Base-by-base conservation (phyloP, 2,113 vertebrate species). In the Syngnathus floridae region DNA sequence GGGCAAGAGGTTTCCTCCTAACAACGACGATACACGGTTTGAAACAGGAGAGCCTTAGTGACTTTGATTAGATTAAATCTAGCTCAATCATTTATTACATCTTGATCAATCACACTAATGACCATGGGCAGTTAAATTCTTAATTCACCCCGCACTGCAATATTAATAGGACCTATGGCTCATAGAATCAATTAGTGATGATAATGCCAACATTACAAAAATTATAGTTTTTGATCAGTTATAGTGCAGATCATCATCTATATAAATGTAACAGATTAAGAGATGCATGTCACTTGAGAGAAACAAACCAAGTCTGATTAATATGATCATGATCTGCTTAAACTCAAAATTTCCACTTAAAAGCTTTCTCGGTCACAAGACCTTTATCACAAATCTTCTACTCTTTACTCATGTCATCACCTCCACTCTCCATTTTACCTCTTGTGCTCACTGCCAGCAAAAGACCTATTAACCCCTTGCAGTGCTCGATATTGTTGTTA, bases 401-500 rank as follows among this genome's bases (percentile, higher is more conserved):
- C 74, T 69, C 73, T 31, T 59, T 59, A 54, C 62, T 70, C 64
- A 63, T 68, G 67, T 74, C 78, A 38, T 75, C 64, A 70, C 67
- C 65, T 60, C 56, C 54, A n/a, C n/a, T 52, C 40, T 68, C 73
- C 79, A 68, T 80, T 79, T 79, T 68, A 79, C 77, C 76, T 78
- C 75, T 77, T 63, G 72, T 66, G 58, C 79, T 84, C 68, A 75
- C 66, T 67, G 75, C 70, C 64, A 75, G 82, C 74, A 84, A 86
- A 87, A 84, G 83, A 72, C 87, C 82, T 84, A 90, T 90, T 91
- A 92, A 90, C 90, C 88, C 82, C 83, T 88, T 78, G 83, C 84
- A n/a, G 75, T 66, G 74, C 82, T 75, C 82, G 73, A 82, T 88
- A 91, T 90, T 90, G 84, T 90, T 82, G 73, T 73, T 91, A 74